Evolutionary conservation across 1,140 invertebrate genomes (phyloP).

Genomic region (Pseudomyrmex flavicornis): DNA sequence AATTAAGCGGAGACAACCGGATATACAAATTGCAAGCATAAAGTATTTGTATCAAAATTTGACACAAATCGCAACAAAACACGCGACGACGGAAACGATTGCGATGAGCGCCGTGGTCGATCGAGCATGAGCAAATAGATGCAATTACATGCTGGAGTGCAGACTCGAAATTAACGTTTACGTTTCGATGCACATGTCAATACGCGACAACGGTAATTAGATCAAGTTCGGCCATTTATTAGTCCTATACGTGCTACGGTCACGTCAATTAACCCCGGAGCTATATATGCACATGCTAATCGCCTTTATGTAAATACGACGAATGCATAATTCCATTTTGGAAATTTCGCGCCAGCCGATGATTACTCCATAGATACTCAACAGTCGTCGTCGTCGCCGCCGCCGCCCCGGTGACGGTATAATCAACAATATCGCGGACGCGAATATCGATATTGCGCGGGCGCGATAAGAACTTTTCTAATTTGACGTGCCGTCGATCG

Average conservation of each 20-base stretch:
- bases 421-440: not conserved
- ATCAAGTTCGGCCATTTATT: conserved; percentile 78
- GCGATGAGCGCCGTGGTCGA: conserved; percentile 35
- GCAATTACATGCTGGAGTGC: conserved; percentile 63
- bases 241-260: conserved; percentile 59
- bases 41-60: conserved; percentile 30
- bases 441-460: not conserved
- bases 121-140: conserved; percentile 71
- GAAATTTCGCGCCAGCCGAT: conserved; percentile 17
- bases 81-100: conserved; percentile 17
- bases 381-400: not conserved
- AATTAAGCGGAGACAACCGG: not conserved
- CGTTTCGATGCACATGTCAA: conserved; percentile 70
- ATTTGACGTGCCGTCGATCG: not conserved
- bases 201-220: conserved; percentile 74
- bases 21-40: conserved; percentile 12
- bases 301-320: conserved; percentile 78
- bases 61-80: conserved; percentile 9
- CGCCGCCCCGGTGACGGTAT: not conserved
- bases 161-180: conserved; percentile 71
- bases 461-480: not conserved
- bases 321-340: conserved; percentile 73
- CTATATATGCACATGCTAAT: conserved; percentile 73
- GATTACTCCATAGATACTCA: not conserved
- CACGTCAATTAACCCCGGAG: conserved; percentile 67